Evolutionary conservation across 2,113 vertebrate genomes (phyloP), one percentile per base, ranked within the genome.

Genomic region (Hystrix brachyura): DNA sequence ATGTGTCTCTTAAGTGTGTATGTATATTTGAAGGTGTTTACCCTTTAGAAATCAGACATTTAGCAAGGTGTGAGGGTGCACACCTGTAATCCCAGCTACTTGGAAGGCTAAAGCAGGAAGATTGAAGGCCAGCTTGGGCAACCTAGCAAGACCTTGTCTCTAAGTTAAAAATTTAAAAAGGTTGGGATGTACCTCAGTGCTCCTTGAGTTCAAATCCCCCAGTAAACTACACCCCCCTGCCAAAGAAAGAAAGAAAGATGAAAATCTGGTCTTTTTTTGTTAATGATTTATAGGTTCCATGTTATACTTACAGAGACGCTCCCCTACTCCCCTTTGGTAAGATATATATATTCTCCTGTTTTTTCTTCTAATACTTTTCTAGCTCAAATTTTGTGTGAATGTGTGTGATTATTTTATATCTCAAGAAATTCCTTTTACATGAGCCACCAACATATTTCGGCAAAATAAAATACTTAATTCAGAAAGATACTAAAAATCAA

Each of bases 341-440:
- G 76, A 86, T 53, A 34, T 18, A 55, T 53, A 53, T 55, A 34
- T 79, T 55, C 7, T 34, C 5, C 4, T 48, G 4, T 59, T 51
- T 85, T 78, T 76, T 64, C 25, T 93, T 67, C 6, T 80, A 53
- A 80, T 93, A 87, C 21, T 65, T 84, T 65, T 67, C 48, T 48
- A 88, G 57, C 83, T 91, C 5, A 72, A 0, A 86, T 51, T 91
- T 48, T 87, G 2, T 85, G 23, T 94, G 34, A 27, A 51, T 90
- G 23, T 69, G 19, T 95, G 34, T 91, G 25, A 86, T 81, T 85
- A 55, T 71, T 94, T 76, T 85, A n/a, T 89, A 57, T 69, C 43
- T 89, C 46, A 94, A 79, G 25, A 96, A 92, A 94, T 82, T 87
- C 10, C 38, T 46, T 0, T 87, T 93, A 94, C 23, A 88, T 88